These are phyloP conservation scores for Ochropleura leucogaster DNA, from an alignment of 2,888 invertebrate species.

Conservation along the genomic window DNA sequence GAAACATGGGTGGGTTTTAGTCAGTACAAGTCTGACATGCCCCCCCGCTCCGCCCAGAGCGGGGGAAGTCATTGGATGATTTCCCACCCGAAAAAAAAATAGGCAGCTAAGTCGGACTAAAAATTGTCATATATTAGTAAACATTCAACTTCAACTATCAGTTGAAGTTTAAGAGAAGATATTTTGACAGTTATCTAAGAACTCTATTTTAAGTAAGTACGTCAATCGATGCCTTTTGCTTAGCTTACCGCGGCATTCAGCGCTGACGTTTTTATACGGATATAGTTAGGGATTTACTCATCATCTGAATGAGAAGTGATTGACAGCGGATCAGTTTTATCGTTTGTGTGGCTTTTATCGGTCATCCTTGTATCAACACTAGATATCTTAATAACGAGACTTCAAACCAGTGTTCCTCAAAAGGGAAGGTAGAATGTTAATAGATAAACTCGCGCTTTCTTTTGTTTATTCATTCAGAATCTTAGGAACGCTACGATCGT, in stretches of 20 bases:
- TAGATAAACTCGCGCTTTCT: not conserved
- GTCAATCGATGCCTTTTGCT: constrained; percentile 6
- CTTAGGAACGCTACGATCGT: not conserved
- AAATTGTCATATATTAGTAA: not conserved
- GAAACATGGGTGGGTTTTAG: too few relatives aligned
- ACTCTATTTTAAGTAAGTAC: not conserved
- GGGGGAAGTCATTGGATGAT: too few relatives aligned
- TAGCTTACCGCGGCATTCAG: constrained; percentile 4
- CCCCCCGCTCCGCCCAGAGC: too few relatives aligned
- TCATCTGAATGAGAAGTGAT: constrained; percentile 10
- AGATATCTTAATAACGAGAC: constrained; percentile 8
- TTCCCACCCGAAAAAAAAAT: too few relatives aligned
- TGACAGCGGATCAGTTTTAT: constrained; percentile 7
- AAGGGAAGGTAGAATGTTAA: not conserved
- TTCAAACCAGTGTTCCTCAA: not conserved
- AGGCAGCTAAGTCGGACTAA: too few relatives aligned
- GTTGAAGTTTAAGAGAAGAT: not conserved
- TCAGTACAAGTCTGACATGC: too few relatives aligned
- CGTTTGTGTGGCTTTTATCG: constrained; percentile 15
- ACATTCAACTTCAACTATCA: too few relatives aligned
- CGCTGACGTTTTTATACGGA: constrained; percentile 9
- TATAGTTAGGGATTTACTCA: constrained; percentile 10
- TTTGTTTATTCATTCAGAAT: not conserved
- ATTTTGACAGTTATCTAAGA: not conserved
- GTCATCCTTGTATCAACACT: constrained; percentile 39